A percentile compares a stretch with the other conserved stretches of the same genome.
These are phyloP conservation scores for Climacteris rufus DNA, from an alignment of 2,113 vertebrate genomes.

Conservation along the genomic window DNA sequence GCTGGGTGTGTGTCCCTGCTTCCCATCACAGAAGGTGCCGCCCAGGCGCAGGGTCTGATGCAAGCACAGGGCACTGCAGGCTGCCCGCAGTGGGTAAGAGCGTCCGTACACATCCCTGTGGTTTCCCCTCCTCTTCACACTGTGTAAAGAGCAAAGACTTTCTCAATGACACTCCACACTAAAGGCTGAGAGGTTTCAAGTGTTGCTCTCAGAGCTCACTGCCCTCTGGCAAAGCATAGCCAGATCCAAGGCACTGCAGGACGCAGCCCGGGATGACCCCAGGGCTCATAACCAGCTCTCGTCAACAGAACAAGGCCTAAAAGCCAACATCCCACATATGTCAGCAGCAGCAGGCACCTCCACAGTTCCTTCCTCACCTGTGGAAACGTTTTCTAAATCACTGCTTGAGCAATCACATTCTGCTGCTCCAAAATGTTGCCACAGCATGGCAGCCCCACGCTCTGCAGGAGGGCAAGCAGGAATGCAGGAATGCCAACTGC, in stretches of 20 bases:
- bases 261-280: background rate
- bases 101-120: background rate
- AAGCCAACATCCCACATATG: background rate
- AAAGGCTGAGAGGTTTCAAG: background rate
- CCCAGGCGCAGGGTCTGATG: accelerated
- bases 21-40: background rate
- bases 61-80: accelerated
- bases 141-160: background rate
- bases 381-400: background rate
- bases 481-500: background rate
- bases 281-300: background rate
- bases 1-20: background rate
- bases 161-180: background rate
- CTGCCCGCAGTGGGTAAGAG: accelerated
- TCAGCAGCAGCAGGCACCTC: background rate
- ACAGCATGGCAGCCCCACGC: accelerated
- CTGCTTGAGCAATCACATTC: accelerated
- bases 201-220: background rate
- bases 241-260: accelerated
- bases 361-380: background rate
- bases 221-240: accelerated
- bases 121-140: background rate
- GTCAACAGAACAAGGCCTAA: background rate
- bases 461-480: background rate
- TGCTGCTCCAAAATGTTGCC: background rate